Evolutionary conservation across 2,888 invertebrate species (phyloP).

Genomic region (Leptopilina myrica): DNA sequence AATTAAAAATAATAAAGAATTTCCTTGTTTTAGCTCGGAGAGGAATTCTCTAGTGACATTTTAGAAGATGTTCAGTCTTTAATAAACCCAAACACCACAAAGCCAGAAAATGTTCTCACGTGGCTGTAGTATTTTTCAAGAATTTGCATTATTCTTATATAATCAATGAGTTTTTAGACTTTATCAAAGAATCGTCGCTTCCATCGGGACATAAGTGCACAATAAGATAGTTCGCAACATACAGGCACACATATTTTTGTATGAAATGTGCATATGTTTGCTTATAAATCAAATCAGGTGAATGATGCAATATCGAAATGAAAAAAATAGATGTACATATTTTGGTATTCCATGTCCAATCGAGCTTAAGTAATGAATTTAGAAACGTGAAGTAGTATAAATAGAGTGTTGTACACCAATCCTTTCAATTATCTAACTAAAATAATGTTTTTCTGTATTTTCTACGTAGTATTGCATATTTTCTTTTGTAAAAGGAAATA

Average conservation of each 20-base stretch:
- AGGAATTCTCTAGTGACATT: conserved; percentile 91
- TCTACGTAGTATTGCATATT: no score
- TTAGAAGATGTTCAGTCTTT: conserved; percentile 93
- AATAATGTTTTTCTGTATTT: no score
- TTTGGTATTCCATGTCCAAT: not conserved
- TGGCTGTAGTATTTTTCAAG: conserved; percentile 83
- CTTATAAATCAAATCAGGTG: conserved; percentile 51
- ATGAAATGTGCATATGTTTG: conserved; percentile 34
- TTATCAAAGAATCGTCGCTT: conserved; percentile 40
- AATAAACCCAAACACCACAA: conserved; percentile 91
- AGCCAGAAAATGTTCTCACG: conserved; percentile 90
- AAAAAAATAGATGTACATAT: not conserved
- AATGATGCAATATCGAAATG: not conserved
- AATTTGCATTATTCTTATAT: not conserved
- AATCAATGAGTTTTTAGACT: conserved; percentile 19
- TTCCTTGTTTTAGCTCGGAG: conserved; percentile 82
- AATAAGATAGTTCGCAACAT: conserved; percentile 50
- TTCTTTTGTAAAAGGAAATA: no score
- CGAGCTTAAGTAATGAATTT: no score
- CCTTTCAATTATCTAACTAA: no score
- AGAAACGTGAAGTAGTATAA: no score
- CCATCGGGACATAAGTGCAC: conserved; percentile 55
- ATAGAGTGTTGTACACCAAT: no score
- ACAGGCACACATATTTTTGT: conserved; percentile 43
- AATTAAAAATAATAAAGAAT: conserved; percentile 31